These are phyloP conservation scores for Yasuhikotakia modesta DNA, from an alignment of 2,797 vertebrate species.

Conservation along the genomic window DNA sequence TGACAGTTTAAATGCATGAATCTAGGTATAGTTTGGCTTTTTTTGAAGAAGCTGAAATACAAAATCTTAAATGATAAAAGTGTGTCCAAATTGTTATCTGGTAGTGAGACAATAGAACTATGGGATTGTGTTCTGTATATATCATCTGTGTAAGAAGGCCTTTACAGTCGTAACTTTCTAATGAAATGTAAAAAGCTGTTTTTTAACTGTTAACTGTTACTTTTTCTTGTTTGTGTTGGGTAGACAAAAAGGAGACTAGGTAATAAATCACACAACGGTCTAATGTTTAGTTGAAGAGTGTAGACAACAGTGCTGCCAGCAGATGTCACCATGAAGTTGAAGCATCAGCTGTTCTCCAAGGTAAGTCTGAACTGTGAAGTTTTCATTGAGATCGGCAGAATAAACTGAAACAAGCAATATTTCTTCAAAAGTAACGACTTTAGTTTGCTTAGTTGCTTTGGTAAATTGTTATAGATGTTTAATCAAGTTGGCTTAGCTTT, in stretches of 20 bases:
- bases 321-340: constrained; percentile 47
- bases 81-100: background rate
- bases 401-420: background rate
- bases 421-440: background rate
- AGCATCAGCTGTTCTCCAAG: constrained; percentile 12
- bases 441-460: background rate
- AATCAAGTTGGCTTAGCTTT: background rate
- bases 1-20: no score
- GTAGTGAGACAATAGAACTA: background rate
- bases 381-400: background rate
- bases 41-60: no score
- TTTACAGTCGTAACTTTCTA: no score
- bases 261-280: background rate
- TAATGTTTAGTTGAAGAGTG: background rate
- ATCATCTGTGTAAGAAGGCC: no score
- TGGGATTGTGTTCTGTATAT: background rate
- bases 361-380: background rate
- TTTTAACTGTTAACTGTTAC: no score
- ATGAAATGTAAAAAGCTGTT: no score
- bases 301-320: constrained; percentile 24
- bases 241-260: background rate
- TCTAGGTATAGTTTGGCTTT: no score
- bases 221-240: no score
- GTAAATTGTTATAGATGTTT: background rate
- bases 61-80: no score